phyloP scores from a whole-genome alignment of 1,140 invertebrate genomes.

The Lepeophtheirus salmonis region DNA sequence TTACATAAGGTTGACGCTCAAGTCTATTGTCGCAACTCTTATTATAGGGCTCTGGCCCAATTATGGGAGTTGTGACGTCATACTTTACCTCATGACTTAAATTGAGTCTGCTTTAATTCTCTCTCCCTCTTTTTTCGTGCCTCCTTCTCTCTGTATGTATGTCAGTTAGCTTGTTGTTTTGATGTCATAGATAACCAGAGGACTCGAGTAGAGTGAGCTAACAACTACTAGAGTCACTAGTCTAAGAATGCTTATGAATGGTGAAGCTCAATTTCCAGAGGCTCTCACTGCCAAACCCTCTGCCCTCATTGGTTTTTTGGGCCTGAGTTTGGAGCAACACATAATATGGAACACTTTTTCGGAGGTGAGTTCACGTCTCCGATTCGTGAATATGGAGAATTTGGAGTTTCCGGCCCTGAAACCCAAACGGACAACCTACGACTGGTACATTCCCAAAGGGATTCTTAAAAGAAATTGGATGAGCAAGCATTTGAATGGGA shows the following conservation, averaged over 20 bases:
- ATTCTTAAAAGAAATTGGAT: slow-evolving; percentile 91
- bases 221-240: no score
- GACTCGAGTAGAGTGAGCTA: neutral
- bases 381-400: slow-evolving; percentile 57
- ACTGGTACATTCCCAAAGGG: slow-evolving; percentile 89
- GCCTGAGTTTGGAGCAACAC: slow-evolving; percentile 62
- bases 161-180: neutral
- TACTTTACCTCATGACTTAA: no score
- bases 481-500: slow-evolving; percentile 67
- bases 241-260: neutral
- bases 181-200: neutral
- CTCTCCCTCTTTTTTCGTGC: no score
- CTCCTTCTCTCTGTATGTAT: no score
- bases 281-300: slow-evolving; percentile 29
- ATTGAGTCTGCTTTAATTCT: no score
- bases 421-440: slow-evolving; percentile 72
- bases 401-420: slow-evolving; percentile 77
- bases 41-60: no score
- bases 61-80: no score
- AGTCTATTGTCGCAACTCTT: no score
- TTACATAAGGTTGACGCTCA: no score
- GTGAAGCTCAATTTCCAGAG: slow-evolving; percentile 38
- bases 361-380: slow-evolving; percentile 56
- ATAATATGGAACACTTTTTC: slow-evolving; percentile 79
- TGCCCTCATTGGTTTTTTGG: neutral